A percentile compares a stretch with the other conserved stretches of the same genome.
Evolutionary conservation across 2,797 vertebrate species (phyloP).

Genomic region (Takifugu ocellatus): DNA sequence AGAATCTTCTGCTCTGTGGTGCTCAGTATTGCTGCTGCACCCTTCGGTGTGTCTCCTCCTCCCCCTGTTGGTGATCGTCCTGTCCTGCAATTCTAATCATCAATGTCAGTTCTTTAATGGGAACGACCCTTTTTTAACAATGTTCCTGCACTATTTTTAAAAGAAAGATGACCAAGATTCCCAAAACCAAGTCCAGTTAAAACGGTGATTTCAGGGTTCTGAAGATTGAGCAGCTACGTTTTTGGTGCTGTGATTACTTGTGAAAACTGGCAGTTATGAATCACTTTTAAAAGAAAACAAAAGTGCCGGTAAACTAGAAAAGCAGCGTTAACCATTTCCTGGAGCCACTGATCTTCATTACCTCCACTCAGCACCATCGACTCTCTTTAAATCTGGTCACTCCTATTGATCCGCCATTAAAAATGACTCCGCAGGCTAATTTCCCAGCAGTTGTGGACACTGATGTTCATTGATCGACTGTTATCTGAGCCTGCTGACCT

Average conservation of each 20-base stretch:
- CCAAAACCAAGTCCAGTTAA: background rate
- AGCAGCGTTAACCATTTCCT: slow-evolving; percentile 39
- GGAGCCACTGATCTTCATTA: slow-evolving; percentile 45
- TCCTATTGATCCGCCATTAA: slow-evolving; percentile 56
- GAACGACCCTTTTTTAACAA: no score
- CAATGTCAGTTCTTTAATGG: no score
- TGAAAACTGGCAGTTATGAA: slow-evolving; percentile 1
- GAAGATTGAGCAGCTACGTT: background rate
- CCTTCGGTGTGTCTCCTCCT: no score
- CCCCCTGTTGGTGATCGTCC: no score
- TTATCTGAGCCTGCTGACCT: slow-evolving; percentile 39
- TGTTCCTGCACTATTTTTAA: background rate
- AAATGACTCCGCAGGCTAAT: slow-evolving; percentile 34
- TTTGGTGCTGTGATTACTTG: slow-evolving; percentile 1
- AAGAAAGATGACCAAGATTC: background rate
- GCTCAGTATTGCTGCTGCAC: slow-evolving; percentile 30
- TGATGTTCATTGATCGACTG: slow-evolving; percentile 50
- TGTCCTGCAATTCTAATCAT: no score
- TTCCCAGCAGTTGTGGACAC: slow-evolving; percentile 34
- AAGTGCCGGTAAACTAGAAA: slow-evolving; percentile 30
- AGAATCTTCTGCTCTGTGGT: slow-evolving; percentile 2
- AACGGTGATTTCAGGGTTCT: no score
- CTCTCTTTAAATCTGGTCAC: slow-evolving; percentile 57
- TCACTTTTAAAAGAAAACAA: slow-evolving; percentile 12
- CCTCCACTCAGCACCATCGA: slow-evolving; percentile 37